Base-by-base conservation (phyloP, 2,797 vertebrate genomes). In the Geotrypetes seraphini region DNA sequence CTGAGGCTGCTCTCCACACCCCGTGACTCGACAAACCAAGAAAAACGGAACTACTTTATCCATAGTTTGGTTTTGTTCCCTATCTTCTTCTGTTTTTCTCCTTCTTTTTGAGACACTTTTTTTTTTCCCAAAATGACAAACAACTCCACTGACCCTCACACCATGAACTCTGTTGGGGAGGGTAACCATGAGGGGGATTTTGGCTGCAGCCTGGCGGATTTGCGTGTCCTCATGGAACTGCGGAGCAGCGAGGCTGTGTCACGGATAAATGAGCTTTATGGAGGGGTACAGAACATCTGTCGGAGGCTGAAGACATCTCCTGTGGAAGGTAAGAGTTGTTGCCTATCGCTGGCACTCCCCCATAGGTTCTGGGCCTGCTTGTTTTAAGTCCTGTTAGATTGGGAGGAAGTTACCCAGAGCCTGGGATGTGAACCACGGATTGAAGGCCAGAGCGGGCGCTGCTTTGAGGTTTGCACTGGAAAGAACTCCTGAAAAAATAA, bases 181-280 rank as follows among this genome's bases (percentile, higher is more conserved):
- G 85, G 79, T 60, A 80, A 73, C 73, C 70, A 78, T 58, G 92
- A 86, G 3, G 82, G 84, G 24, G 90, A 96, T 52, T 97, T 96
- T 50, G 92, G 90, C 46, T 76, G 88, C 63, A 73, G 78, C 2
- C 19, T 85, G 48, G 65, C 50, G 50, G 90, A 98, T 1, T 81
- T 99, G 31, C 80, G 87, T 39, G 58, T 51, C 18, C 71, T 98
- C 53, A 99, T 99, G 96, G 91, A 97, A 55, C 79, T 94, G 47
- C 75, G 92, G 31, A 87, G 88, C 1, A 17, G 37, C 0, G 94
- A 97, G 53, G 93, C 89, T 0, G 79, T 93, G 9, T 39, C 16
- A 45, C 84, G 89, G 52, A 86, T 99, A 37, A 70, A 31, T 2
- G 75, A 84, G 21, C 57, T 38, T 16, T 91, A 83, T 0, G 90